phyloP scores from a whole-genome alignment of 2,797 vertebrate genomes.

The Urophycis tenuis region DNA sequence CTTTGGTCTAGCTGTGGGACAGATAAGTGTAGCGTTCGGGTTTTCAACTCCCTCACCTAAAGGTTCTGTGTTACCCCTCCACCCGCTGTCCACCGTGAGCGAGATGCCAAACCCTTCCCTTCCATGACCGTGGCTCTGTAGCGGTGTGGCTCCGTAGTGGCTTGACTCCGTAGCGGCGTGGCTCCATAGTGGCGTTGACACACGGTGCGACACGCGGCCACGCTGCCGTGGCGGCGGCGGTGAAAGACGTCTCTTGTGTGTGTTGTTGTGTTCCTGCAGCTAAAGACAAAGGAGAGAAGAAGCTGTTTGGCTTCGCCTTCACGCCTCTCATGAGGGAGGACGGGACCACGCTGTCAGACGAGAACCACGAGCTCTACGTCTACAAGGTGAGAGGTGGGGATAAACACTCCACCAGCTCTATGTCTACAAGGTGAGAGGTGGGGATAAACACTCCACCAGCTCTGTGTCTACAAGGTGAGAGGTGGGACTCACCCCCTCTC shows the following conservation, averaged over 20 bases:
- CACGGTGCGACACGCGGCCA: not conserved
- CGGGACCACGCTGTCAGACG: constrained; percentile 94
- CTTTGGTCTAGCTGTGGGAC: not conserved
- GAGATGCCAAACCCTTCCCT: not conserved
- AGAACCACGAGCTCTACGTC: constrained; percentile 95
- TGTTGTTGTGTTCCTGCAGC: constrained; percentile 67
- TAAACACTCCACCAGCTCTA: constrained; percentile 73
- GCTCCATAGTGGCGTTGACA: too few relatives aligned
- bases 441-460: constrained; percentile 51
- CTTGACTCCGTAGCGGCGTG: too few relatives aligned
- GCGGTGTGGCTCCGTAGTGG: too few relatives aligned
- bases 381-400: constrained; percentile 82
- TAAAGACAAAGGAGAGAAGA: constrained; percentile 99
- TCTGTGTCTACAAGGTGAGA: constrained; percentile 97
- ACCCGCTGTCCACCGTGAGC: not conserved
- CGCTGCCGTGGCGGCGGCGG: not conserved
- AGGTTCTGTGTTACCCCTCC: too few relatives aligned
- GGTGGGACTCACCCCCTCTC: not conserved
- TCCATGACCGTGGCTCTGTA: too few relatives aligned
- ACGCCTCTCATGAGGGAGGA: constrained; percentile 98
- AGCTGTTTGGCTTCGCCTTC: constrained; percentile 96
- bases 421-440: constrained; percentile 88
- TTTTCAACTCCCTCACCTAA: not conserved
- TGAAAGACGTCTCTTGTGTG: constrained; percentile 13
- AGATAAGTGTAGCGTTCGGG: not conserved